Evolutionary conservation across 2,888 invertebrate species (phyloP), one percentile per base, ranked within the genome.

Genomic region (Ptychoptera contaminata): DNA sequence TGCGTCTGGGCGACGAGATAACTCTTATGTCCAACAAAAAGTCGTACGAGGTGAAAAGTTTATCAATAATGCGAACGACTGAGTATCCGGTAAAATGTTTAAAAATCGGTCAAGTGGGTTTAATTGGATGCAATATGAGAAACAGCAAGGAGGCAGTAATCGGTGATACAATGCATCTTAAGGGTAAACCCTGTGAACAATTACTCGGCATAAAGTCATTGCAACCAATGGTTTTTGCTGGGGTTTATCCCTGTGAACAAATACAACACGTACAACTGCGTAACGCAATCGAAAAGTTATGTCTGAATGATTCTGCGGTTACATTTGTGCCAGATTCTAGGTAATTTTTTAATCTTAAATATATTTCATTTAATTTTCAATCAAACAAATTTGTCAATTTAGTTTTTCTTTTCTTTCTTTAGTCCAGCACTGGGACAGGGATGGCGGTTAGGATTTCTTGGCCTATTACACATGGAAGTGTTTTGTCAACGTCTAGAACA

Each of bases 291-390:
- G 90, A 91, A 49, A 91, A 91, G 64, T 70, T 98, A 39, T 74
- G 79, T n/a, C 69, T 98, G 36, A 98, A 94, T 65, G 97, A 98
- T 67, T 83, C 88, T 7, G 92, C 88, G 47, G 94, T 97, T 5
- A 73, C 78, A n/a, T 71, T 91, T 5, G 70, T 70, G 35, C 61
- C 77, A 12, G 94, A 94, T 66, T 77, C 82, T 6, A 23, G 23
- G 23, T 23, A 23, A n/a, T n/a, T n/a, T n/a, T n/a, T 7, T 23
- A 23, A 23, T 23, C 23, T 3, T 23, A n/a, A n/a, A n/a, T n/a
- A n/a, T n/a, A n/a, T n/a, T n/a, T n/a, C n/a, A n/a, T n/a, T n/a
- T n/a, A n/a, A n/a, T n/a, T n/a, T n/a, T n/a, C n/a, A n/a, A n/a
- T n/a, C n/a, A n/a, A n/a, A n/a, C n/a, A n/a, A n/a, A n/a, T n/a